These are phyloP conservation scores for Lepus timidus DNA, from an alignment of 2,113 vertebrate genomes.

Conservation along the genomic window DNA sequence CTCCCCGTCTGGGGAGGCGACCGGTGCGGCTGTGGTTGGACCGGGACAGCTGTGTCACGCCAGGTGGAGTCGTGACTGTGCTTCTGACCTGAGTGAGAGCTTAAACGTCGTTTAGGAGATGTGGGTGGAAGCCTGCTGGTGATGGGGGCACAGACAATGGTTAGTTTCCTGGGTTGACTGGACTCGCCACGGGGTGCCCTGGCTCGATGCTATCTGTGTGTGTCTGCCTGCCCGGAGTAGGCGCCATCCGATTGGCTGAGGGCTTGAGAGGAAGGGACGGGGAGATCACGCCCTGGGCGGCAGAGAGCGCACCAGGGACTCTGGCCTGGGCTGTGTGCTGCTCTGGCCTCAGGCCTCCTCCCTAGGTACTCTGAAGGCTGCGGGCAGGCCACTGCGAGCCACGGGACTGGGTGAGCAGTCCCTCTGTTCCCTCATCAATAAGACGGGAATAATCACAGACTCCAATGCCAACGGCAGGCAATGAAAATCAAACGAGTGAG, in stretches of 20 bases:
- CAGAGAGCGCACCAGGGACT: too few relatives aligned
- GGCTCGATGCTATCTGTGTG: neutral
- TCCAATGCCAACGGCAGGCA: neutral
- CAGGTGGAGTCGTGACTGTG: too few relatives aligned
- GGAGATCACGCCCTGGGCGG: too few relatives aligned
- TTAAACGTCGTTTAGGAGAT: neutral
- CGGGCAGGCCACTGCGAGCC: neutral
- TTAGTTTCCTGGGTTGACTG: neutral
- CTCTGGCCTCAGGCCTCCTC: neutral
- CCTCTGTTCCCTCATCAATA: neutral
- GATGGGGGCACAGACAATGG: neutral
- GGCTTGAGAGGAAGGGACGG: neutral
- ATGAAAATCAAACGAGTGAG: neutral
- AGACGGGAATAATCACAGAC: neutral
- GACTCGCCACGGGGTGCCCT: neutral
- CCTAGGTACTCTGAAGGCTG: neutral
- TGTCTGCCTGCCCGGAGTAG: fast-evolving
- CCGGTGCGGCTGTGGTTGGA: fast-evolving
- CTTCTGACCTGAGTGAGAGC: neutral
- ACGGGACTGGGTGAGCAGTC: fast-evolving
- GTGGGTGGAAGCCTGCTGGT: neutral
- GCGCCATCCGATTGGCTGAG: fast-evolving
- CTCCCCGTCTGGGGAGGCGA: neutral
- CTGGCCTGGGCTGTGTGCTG: neutral
- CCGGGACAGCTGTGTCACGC: neutral